phyloP scores from a whole-genome alignment of 2,113 vertebrate species.

The Steatornis caripensis region DNA sequence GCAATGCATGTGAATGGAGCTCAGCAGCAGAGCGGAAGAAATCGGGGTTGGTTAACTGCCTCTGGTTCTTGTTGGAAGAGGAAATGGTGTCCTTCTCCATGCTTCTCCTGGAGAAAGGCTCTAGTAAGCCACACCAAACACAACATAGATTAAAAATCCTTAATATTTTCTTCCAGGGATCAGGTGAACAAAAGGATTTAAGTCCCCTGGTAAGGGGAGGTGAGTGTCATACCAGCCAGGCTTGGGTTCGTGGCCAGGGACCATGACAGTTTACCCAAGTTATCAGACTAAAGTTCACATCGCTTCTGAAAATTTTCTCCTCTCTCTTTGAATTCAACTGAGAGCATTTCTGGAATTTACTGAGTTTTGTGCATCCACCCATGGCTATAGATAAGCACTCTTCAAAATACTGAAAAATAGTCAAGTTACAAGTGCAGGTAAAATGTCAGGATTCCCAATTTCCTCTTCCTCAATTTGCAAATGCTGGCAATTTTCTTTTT shows the following conservation, averaged over 20 bases:
- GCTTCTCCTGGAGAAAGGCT: not conserved
- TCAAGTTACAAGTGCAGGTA: not conserved
- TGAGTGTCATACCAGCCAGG: not conserved
- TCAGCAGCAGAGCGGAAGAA: not conserved
- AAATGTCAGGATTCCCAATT: not conserved
- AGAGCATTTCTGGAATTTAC: not conserved
- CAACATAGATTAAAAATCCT: not conserved
- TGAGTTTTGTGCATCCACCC: not conserved
- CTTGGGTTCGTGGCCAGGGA: not conserved
- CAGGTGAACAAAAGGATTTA: not conserved
- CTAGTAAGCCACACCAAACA: not conserved
- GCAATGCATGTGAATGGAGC: rapidly evolving
- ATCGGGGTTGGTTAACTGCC: not conserved
- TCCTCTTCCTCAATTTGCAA: not conserved
- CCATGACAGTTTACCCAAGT: not conserved
- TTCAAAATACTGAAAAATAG: not conserved
- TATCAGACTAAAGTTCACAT: not conserved
- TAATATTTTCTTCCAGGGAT: not conserved
- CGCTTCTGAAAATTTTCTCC: not conserved
- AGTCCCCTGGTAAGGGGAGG: not conserved
- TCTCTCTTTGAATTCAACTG: not conserved
- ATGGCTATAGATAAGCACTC: not conserved
- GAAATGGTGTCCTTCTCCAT: not conserved
- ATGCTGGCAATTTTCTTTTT: not conserved
- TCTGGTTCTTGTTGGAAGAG: not conserved